Conservation (phyloP, 2,797 vertebrate genomes). For the Hypotaenidia okinawae region DNA sequence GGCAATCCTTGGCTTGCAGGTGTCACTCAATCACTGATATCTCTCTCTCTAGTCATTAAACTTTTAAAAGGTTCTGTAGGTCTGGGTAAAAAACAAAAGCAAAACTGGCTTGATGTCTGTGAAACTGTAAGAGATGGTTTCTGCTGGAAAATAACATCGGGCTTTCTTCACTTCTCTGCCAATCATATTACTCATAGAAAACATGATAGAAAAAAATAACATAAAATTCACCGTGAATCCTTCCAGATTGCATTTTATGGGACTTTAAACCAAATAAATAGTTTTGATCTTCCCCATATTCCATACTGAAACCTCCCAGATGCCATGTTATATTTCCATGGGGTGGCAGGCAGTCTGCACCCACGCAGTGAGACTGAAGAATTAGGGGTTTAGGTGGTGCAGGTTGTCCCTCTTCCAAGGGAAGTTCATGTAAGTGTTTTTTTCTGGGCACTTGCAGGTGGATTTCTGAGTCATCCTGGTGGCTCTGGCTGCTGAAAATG, state of each 20-base stretch:
- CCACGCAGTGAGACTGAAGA: background rate
- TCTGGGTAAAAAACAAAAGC: background rate
- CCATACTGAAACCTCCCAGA: background rate
- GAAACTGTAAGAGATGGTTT: background rate
- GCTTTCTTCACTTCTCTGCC: background rate
- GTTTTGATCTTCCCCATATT: background rate
- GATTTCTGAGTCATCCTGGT: background rate
- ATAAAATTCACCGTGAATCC: background rate
- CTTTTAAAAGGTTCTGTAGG: background rate
- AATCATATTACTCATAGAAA: background rate
- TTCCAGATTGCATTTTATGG: background rate
- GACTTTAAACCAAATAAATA: background rate
- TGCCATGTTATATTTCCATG: background rate
- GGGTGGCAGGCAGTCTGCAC: background rate
- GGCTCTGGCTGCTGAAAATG: background rate
- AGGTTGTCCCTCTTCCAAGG: background rate
- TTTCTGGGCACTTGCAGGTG: background rate
- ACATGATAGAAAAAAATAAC: background rate
- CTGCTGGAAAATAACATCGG: background rate
- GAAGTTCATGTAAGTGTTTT: background rate
- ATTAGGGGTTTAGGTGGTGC: background rate
- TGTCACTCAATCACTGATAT: background rate
- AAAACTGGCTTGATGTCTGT: background rate
- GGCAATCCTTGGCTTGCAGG: accelerated
- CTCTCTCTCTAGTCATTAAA: background rate